These are phyloP conservation scores for Fistularia tabacaria DNA, from an alignment of 2,797 vertebrate species.

Conservation along the genomic window DNA sequence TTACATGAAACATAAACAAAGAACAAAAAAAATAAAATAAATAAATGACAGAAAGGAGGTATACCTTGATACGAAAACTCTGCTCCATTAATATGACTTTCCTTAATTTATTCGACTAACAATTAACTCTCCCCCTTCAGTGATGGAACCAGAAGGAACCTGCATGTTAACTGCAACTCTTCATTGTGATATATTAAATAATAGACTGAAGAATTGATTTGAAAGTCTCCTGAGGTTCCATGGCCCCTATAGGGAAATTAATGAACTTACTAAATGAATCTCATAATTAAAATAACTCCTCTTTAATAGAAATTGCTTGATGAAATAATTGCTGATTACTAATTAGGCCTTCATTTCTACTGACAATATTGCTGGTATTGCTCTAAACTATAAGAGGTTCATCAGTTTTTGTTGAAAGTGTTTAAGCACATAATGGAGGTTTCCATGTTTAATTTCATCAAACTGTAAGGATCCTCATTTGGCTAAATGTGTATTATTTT, in stretches of 20 bases:
- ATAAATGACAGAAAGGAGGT: too few species aligned
- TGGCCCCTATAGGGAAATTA: conserved; percentile 64
- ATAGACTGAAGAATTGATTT: conserved; percentile 52
- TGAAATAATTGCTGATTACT: conserved; percentile 58
- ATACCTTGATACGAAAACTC: too few species aligned
- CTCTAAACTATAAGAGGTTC: too few species aligned
- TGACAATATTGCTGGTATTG: conserved; percentile 21
- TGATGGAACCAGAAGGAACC: conserved; percentile 23
- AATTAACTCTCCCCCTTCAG: conserved; percentile 1
- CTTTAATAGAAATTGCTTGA: conserved; percentile 52
- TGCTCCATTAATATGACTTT: too few species aligned
- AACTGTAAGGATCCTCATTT: too few species aligned
- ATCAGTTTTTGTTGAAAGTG: background rate
- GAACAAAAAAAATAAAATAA: too few species aligned
- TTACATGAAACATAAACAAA: too few species aligned
- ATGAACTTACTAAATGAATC: conserved; percentile 67
- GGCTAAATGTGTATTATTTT: too few species aligned
- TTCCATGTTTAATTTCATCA: too few species aligned
- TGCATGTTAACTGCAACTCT: conserved; percentile 23
- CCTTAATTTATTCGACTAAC: conserved; percentile 8
- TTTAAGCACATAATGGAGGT: too few species aligned
- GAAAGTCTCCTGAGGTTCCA: conserved; percentile 43
- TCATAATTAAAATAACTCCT: conserved; percentile 66
- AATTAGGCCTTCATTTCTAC: conserved; percentile 39
- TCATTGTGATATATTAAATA: conserved; percentile 54